Evolutionary conservation across 2,888 invertebrate genomes (phyloP), one percentile per base, ranked within the genome.

Genomic region (Drosophila paracracens): DNA sequence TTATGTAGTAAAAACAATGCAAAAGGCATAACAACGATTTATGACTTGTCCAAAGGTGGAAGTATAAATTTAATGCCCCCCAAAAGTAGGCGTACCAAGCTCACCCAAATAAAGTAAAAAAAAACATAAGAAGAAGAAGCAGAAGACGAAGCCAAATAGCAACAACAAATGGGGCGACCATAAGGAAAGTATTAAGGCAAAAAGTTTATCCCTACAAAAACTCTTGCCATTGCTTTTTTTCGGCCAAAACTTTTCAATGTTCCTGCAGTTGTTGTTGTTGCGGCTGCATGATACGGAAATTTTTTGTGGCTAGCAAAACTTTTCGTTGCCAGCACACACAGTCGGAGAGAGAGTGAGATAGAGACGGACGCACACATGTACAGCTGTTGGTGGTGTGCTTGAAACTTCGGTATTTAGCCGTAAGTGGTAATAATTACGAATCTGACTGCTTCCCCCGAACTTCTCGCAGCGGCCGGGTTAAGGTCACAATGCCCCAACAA

Each of bases 381-480:
- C 50, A 58, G 29, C 50, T 56, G 43, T 40, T 60, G 50, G 59
- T 58, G 35, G 51, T 58, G 31, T 50, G 52, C 48, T 65, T 59
- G 50, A 40, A 76, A 74, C 66, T 73, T 74, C 64, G 79, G 86
- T 86, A 89, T 90, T 90, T 89, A 89, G 84, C 90, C 82, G 79
- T 82, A 90, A 91, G 91, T 88, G 86, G 84, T 81, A 88, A 84
- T 91, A 86, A 88, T 90, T 88, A 84, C 78, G 76, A 70, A 71
- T 78, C 83, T 72, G 83, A 64, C 61, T 68, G 62, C 53, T 57
- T 51, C 33, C 38, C 52, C 33, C 18, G 46, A 46, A 52, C 46
- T 60, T 43, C 33, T 56, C 43, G 33, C 27, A 35, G 51, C 25
- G 58, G 71, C 51, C 51, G 66, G 63, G 25, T 65, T 65, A 58